Base-by-base conservation (phyloP, 2,888 invertebrate genomes). In the Volucella inflata region DNA sequence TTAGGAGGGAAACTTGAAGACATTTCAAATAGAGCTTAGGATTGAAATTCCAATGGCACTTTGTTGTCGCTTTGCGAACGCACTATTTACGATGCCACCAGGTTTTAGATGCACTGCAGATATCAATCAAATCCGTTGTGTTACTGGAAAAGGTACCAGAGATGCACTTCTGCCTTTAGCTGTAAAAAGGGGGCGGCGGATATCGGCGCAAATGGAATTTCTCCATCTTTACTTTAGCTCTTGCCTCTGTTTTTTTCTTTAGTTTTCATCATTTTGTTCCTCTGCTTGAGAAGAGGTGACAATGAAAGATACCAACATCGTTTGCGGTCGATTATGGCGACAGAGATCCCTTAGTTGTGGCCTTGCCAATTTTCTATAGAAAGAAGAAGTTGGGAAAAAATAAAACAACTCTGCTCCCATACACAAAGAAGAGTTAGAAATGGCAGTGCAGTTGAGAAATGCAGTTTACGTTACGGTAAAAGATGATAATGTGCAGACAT, bases 11-110 rank as follows among this genome's bases (percentile, higher is more conserved):
- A 51, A 55, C 9, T 40, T 36, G 60, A 53, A 44, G 59, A 72
- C 74, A 67, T 36, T 67, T 40, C 72, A 60, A 50, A 48, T 14
- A 44, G 48, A 53, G 53, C 55, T 60, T 38, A 74, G 53, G 62
- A 81, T 51, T 65, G 76, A 48, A 81, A 71, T 81, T 64, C 71
- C 76, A 64, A 81, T 64, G 70, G 70, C 62, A 55, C 55, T 53
- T 68, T 67, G 80, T 50, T 30, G 48, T 50, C 57, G 44, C 70
- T 70, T 38, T 71, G 38, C 57, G 71, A 55, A 85, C 80, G 76
- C 84, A 85, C 80, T 85, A 72, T 79, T 76, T 85, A 72, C 84
- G 84, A 80, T 78, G 57, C 67, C 72, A 71, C 17, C 59, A 30
- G 30, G 59, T 40, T 50, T 44, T 50, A 70, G 65, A 77, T 75